Conservation (phyloP, 1,140 invertebrate species). For the Drosophila novamexicana region DNA sequence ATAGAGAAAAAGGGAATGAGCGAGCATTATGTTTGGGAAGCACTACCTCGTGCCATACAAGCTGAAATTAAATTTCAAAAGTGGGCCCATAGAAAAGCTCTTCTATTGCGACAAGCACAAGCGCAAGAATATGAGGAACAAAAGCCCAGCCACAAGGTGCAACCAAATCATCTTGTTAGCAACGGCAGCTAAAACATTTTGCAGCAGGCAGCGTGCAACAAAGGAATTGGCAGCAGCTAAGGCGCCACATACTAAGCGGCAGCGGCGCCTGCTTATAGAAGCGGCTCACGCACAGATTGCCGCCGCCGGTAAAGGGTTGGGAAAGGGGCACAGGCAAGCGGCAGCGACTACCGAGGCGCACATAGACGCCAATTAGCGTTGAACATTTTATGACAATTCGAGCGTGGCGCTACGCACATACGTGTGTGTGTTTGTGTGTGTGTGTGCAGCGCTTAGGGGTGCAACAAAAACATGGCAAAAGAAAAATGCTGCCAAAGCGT, state of each 20-base stretch:
- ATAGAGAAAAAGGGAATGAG: no score
- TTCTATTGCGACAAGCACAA: background rate
- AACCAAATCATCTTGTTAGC: conserved; percentile 52
- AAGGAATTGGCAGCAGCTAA: conserved; percentile 42
- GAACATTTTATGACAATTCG: conserved; percentile 81
- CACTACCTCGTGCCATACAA: conserved; percentile 8
- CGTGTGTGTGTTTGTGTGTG: conserved; percentile 22
- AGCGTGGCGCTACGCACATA: conserved; percentile 56
- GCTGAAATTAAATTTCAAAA: conserved; percentile 41
- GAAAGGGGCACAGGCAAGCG: background rate
- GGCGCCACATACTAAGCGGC: conserved; percentile 55
- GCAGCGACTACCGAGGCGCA: conserved; percentile 37
- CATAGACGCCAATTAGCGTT: conserved; percentile 80
- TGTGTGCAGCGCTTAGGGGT: conserved; percentile 59
- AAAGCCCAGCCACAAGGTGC: background rate
- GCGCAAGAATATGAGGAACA: background rate
- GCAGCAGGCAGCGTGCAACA: conserved; percentile 38
- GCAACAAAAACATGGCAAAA: conserved; percentile 46
- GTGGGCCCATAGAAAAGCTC: conserved; percentile 35
- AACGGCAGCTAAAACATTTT: conserved; percentile 37
- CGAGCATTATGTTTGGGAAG: conserved; percentile 8
- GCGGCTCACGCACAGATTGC: conserved; percentile 55
- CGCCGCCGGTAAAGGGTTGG: conserved; percentile 2
- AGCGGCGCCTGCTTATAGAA: conserved; percentile 33
- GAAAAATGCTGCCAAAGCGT: conserved; percentile 10